Evolutionary conservation across 37 sponge, comb jelly and placozoan species (phyloP).

Genomic region (Eunapius fragilis): DNA sequence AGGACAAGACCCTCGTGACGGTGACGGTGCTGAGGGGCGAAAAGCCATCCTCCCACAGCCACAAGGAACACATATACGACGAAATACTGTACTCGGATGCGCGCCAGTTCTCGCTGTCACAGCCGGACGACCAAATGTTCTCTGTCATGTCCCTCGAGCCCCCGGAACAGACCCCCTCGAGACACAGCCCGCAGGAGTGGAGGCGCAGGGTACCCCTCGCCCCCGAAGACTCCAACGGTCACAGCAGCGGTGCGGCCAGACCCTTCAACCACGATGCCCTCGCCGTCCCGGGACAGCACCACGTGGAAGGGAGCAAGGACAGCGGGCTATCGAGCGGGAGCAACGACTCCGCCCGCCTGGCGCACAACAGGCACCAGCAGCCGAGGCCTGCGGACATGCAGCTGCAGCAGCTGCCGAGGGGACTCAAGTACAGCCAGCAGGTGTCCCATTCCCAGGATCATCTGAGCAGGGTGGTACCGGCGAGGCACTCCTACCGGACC

Average conservation of each 20-base stretch:
- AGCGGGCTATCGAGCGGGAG: conserved; percentile 77
- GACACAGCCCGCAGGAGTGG: background rate
- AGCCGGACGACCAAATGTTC: conserved; percentile 34
- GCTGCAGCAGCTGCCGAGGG: background rate
- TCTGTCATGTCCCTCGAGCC: background rate
- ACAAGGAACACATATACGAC: conserved; percentile 45
- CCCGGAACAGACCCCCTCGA: background rate
- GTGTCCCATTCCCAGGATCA: background rate
- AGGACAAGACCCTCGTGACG: conserved; percentile 52
- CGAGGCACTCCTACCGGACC: conserved; percentile 21
- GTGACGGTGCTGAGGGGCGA: conserved; percentile 44
- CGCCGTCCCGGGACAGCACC: background rate
- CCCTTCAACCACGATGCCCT: background rate
- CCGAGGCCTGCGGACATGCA: background rate
- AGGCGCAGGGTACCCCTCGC: background rate
- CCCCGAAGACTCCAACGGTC: background rate
- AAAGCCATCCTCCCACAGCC: background rate
- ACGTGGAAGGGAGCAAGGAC: conserved; percentile 43
- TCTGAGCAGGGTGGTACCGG: background rate
- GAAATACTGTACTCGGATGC: conserved; percentile 49
- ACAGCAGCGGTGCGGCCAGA: background rate
- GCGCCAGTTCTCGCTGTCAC: conserved; percentile 35
- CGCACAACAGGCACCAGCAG: background rate
- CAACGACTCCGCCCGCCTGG: conserved; percentile 40
- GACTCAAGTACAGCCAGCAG: background rate